Percentiles rank a stretch among this genome's conserved stretches.
These are phyloP conservation scores for Lutraria lutraria DNA, from an alignment of 2,888 invertebrate genomes.

Conservation along the genomic window DNA sequence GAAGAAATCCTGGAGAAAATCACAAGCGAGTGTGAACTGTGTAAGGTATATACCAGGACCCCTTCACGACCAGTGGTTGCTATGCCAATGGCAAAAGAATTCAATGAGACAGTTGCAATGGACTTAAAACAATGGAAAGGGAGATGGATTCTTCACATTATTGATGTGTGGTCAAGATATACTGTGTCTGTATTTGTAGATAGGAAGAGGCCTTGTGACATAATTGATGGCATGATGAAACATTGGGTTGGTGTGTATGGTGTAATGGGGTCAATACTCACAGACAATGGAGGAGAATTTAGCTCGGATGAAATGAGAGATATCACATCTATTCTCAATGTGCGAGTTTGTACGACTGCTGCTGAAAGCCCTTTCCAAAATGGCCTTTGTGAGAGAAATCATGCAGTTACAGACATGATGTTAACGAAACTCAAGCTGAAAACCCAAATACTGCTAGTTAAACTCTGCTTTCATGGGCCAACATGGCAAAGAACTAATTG, in stretches of 20 bases:
- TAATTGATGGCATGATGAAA: slow-evolving; percentile 66
- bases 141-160: slow-evolving; percentile 51
- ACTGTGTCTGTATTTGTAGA: slow-evolving; percentile 53
- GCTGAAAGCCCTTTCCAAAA: too few species aligned
- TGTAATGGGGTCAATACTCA: slow-evolving; percentile 58
- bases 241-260: slow-evolving; percentile 66
- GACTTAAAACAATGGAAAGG: slow-evolving; percentile 45
- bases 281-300: slow-evolving; percentile 69
- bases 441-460: slow-evolving; percentile 1
- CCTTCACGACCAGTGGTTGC: slow-evolving; percentile 44
- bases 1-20: slow-evolving; percentile 32
- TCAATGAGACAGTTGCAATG: slow-evolving; percentile 22
- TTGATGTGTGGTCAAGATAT: slow-evolving; percentile 60
- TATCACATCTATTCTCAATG: too few species aligned
- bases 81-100: slow-evolving; percentile 20
- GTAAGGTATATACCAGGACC: slow-evolving; percentile 48
- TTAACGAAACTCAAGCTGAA: slow-evolving; percentile 57
- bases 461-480: slow-evolving; percentile 54
- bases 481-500: slow-evolving; percentile 60
- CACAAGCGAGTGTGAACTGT: slow-evolving; percentile 34
- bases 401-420: too few species aligned
- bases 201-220: slow-evolving; percentile 54
- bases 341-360: too few species aligned
- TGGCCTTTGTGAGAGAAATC: too few species aligned
- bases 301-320: slow-evolving; percentile 59